Evolutionary conservation across 2,888 invertebrate species (phyloP), one percentile per base, ranked within the genome.

Genomic region (Lottia scabra): DNA sequence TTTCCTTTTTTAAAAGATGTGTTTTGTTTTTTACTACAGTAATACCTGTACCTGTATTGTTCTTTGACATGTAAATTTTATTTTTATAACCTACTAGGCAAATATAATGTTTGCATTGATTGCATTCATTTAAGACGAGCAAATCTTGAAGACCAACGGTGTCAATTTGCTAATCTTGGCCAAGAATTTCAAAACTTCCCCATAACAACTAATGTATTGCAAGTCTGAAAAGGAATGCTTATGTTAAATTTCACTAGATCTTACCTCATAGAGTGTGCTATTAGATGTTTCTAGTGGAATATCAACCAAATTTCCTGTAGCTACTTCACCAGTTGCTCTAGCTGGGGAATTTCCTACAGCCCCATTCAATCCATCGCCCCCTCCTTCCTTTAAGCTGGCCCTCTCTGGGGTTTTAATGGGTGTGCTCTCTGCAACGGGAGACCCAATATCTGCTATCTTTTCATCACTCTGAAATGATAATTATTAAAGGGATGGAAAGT

Each of bases 271-370:
- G 30, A 65, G 74, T 10, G 77, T 72, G 30, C 72, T 74, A 62
- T 78, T 75, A 27, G 77, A 71, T 16, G 79, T 76, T 66, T 84
- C 84, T 43, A 85, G 75, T 13, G 86, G 83, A 63, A 85, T 83
- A 62, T 85, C 85, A 44, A 85, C 81, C 26, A 85, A 76, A 73
- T 85, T 84, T 23, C 82, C 85, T 15, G 81, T 77, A 66, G 83
- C 72, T 23, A 82, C 77, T n/a, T 56, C 69, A 23, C 76, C 73
- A 15, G 76, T 69, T 23, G 70, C 69, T 4, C 66, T 69, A 45
- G 67, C 46, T 0, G 62, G 26, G n/a, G 19, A 23, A 16, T 27
- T 68, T 13, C 72, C 76, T 27, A 74, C 62, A 23, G 72, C 75
- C 63, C 75, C 75, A 73, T 77, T 79, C 2, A 77, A 71, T 43